phyloP scores from a whole-genome alignment of 1,140 invertebrate species.

The Heliconius congener region DNA sequence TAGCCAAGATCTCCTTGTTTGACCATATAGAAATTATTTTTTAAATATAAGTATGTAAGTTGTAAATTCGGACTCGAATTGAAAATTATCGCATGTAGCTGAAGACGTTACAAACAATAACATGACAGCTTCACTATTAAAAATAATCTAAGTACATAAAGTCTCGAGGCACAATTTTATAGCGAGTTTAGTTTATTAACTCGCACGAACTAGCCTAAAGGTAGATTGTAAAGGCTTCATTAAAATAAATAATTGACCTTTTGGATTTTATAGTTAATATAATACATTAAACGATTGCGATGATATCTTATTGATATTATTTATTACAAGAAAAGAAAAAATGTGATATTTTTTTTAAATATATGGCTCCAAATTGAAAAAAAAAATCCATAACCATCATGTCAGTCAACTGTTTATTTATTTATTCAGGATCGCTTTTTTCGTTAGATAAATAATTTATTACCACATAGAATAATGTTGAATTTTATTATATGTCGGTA shows the following conservation, averaged over 20 bases:
- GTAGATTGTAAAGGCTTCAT: neutral
- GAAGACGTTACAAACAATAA: neutral
- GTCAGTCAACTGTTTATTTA: neutral
- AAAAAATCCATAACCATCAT: neutral
- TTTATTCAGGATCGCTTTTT: neutral
- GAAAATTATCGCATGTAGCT: neutral
- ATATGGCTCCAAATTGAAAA: neutral
- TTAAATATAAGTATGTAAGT: too few species aligned
- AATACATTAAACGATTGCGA: neutral
- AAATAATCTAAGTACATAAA: neutral
- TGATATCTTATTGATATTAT: neutral
- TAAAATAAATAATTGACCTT: neutral
- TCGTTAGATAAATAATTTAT: neutral
- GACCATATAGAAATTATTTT: neutral
- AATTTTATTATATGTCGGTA: conserved; percentile 8
- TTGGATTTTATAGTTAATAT: neutral
- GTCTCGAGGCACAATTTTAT: neutral
- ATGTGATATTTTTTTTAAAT: neutral
- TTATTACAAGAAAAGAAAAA: neutral
- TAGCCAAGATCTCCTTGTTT: neutral
- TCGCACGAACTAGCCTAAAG: neutral
- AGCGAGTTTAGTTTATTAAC: neutral
- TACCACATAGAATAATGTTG: neutral
- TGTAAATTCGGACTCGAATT: neutral
- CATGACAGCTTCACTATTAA: neutral